These are phyloP conservation scores for Pluvialis apricaria DNA, from an alignment of 2,113 vertebrate species.

Conservation along the genomic window DNA sequence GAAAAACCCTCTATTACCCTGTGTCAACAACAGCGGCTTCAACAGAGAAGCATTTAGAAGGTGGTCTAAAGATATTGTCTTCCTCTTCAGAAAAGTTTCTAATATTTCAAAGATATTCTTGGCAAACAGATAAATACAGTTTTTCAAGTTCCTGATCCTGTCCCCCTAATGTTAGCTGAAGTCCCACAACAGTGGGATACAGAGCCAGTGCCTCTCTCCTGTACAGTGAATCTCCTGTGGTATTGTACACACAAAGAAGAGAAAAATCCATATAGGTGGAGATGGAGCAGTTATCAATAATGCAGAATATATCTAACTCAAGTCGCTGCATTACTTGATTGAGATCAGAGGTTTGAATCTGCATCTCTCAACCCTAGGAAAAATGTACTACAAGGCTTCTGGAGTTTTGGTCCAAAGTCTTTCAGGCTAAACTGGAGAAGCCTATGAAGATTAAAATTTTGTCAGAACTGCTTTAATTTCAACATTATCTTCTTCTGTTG, in stretches of 20 bases:
- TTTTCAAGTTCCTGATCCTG: background rate
- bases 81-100: background rate
- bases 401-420: background rate
- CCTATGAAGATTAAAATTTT: background rate
- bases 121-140: background rate
- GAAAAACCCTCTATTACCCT: background rate
- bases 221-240: background rate
- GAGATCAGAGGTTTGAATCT: background rate
- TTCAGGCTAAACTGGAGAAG: background rate
- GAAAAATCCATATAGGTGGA: background rate
- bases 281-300: background rate
- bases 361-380: background rate
- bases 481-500: background rate
- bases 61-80: background rate
- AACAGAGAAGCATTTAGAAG: background rate
- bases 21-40: background rate
- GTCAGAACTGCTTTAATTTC: background rate
- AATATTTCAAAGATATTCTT: background rate
- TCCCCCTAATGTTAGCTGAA: background rate
- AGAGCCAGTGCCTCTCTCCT: background rate
- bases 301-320: background rate
- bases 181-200: background rate
- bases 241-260: background rate
- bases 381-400: background rate
- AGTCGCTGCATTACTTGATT: background rate